phyloP scores from a whole-genome alignment of 2,797 vertebrate genomes.

The Anisognathus igniventris region DNA sequence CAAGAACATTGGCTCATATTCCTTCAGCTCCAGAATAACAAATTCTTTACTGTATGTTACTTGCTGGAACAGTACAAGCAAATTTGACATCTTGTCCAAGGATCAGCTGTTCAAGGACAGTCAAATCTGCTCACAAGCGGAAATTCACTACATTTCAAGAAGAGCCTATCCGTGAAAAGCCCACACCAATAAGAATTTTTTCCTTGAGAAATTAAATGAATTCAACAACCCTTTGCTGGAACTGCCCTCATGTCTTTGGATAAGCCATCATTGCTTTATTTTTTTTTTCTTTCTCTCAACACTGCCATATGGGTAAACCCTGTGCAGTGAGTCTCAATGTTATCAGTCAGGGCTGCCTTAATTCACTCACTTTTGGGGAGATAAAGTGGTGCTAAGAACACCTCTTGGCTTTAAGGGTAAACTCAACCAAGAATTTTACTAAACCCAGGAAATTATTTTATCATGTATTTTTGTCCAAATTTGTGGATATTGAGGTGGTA shows the following conservation, averaged over 20 bases:
- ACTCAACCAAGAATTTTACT: not conserved
- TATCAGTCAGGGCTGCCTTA: constrained; percentile 9
- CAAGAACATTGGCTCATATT: not conserved
- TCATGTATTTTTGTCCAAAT: not conserved
- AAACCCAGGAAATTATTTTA: not conserved
- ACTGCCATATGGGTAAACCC: not conserved
- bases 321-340: not conserved
- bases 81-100: not conserved
- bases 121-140: not conserved
- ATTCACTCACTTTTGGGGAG: not conserved
- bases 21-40: not conserved
- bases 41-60: not conserved
- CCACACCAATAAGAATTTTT: not conserved
- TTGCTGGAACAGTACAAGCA: not conserved
- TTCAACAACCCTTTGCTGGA: not conserved
- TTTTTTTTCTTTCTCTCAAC: not conserved
- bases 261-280: not conserved
- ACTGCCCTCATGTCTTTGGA: not conserved
- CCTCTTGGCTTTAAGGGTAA: not conserved
- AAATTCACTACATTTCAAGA: not conserved
- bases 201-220: not conserved
- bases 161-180: not conserved
- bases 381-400: not conserved
- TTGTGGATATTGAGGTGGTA: not conserved
- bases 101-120: not conserved